A percentile compares a stretch with the other conserved stretches of the same genome.
These are phyloP conservation scores for Nyctibius grandis DNA, from an alignment of 2,797 vertebrate genomes.

Conservation along the genomic window DNA sequence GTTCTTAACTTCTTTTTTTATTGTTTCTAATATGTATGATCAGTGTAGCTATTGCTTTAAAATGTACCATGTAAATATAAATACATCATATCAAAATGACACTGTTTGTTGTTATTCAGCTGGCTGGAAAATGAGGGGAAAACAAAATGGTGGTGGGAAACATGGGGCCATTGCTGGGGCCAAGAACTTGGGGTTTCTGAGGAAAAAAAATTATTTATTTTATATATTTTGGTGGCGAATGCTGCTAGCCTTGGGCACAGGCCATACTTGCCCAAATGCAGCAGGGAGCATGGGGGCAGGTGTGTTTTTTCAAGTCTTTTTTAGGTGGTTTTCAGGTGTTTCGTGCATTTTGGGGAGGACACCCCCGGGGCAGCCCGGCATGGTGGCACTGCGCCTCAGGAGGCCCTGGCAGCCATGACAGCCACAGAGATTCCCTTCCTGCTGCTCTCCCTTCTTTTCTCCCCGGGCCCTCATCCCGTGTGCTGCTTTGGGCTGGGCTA, in stretches of 20 bases:
- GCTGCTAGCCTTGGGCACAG: fast-evolving
- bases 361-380: fast-evolving
- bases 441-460: background rate
- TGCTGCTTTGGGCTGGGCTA: background rate
- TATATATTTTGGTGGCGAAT: fast-evolving
- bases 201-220: background rate
- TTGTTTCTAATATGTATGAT: slow-evolving; percentile 96
- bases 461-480: fast-evolving
- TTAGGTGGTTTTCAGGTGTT: background rate
- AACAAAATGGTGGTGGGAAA: fast-evolving
- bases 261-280: fast-evolving
- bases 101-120: background rate
- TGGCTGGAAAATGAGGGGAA: background rate
- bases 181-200: fast-evolving
- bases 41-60: slow-evolving; percentile 90
- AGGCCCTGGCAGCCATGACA: background rate
- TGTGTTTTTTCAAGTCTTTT: background rate
- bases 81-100: slow-evolving; percentile 82
- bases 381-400: fast-evolving
- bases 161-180: fast-evolving
- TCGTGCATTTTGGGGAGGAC: fast-evolving
- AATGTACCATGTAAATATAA: slow-evolving; percentile 90
- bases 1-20: slow-evolving; percentile 93
- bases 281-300: fast-evolving
- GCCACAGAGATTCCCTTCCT: fast-evolving